These are phyloP conservation scores for Harpalus rubripes DNA, from an alignment of 2,888 invertebrate genomes.

Conservation along the genomic window DNA sequence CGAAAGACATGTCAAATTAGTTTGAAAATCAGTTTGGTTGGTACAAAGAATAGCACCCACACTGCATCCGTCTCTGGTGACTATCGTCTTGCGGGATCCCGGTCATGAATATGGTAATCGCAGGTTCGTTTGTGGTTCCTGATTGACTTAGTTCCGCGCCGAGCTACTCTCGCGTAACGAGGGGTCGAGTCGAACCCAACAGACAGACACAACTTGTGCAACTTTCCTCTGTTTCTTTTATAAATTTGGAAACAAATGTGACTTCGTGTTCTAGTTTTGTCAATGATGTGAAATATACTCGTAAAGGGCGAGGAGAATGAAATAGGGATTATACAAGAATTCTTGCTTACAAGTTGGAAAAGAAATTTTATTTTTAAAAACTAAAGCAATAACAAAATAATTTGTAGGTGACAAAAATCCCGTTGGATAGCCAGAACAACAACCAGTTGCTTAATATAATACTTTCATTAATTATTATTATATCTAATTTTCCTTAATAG, in stretches of 20 bases:
- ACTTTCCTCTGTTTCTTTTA: constrained; percentile 61
- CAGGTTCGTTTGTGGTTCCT: constrained; percentile 66
- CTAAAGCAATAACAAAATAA: neutral
- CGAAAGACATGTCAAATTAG: constrained; percentile 30
- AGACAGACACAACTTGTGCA: constrained; percentile 21
- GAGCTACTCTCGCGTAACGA: constrained; percentile 36
- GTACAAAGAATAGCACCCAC: constrained; percentile 39
- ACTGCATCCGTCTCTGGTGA: constrained; percentile 12
- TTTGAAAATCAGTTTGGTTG: constrained; percentile 40
- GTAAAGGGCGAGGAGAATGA: neutral
- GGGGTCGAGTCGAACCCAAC: constrained; percentile 53
- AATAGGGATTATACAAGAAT: neutral
- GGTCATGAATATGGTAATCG: constrained; percentile 66
- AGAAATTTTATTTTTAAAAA: neutral
- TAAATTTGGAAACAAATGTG: constrained; percentile 58
- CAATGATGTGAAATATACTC: constrained; percentile 45
- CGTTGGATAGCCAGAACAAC: no score
- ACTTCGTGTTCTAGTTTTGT: constrained; percentile 57
- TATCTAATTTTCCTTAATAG: no score
- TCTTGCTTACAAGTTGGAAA: neutral
- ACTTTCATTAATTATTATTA: no score
- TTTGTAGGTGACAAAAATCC: no score
- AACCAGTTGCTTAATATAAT: no score
- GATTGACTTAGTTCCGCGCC: constrained; percentile 66
- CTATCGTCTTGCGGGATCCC: constrained; percentile 32